Evolutionary conservation across 1,140 invertebrate species (phyloP), one percentile per base, ranked within the genome.

Genomic region (Zophobas morio): DNA sequence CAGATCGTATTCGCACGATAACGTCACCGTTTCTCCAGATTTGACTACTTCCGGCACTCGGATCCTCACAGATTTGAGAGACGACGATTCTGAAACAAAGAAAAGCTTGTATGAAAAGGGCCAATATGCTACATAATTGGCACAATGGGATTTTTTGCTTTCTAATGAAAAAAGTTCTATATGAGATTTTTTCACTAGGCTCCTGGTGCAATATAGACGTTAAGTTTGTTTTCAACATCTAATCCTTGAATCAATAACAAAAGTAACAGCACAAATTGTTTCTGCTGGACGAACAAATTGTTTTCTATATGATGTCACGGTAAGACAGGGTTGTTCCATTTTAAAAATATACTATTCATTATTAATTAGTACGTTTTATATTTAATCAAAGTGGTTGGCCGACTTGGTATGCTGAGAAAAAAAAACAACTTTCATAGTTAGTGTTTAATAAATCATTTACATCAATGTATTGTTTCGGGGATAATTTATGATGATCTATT

Each of bases 1-100:
- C 33, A 95, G 87, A 70, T 94, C 92, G 87, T 94, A 95, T 79
- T 91, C 88, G 83, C 94, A 95, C 35, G 90, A 89, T 42, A 95
- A 87, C 32, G 89, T 88, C 72, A 92, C 91, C 40, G 90, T 90
- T 81, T 92, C 91, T 1, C 93, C 93, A 1, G 90, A 88, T 80
- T 88, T 87, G 33, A 92, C 92, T 42, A 91, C 91, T 56, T 89
- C 87, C 2, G 93, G 93, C 2, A 92, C 90, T 74, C 78, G 91
- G 83, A 95, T 93, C 49, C 79, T 75, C 76, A 85, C 79, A 3
- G 81, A 84, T 76, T 82, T 84, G 47, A 85, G 57, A 1, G 83
- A 79, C 37, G 73, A 80, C 49, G 75, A 81, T 76, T 78, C 84
- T 85, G 82, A 60, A 84, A 84, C 46, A 63, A 76, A 78, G 42